Percentiles rank a stretch among this genome's conserved stretches.
These are phyloP conservation scores for Menidia beryllina DNA, from an alignment of 2,113 vertebrate genomes.

Conservation along the genomic window DNA sequence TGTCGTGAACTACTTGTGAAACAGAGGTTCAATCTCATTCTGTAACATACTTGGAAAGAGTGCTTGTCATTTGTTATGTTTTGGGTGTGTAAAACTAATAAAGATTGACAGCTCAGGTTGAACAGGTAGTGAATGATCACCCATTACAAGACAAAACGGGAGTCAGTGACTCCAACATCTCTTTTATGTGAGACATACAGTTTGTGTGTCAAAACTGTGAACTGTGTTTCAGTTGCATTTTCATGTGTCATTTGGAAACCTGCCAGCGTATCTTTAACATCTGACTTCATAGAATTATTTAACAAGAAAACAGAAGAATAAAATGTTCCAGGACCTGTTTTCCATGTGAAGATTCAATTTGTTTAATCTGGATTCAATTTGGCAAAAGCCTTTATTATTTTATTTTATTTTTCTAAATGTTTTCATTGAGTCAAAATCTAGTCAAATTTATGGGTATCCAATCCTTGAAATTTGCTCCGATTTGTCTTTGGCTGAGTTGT, in stretches of 20 bases:
- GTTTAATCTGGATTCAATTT: background rate
- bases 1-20: conserved; percentile 3
- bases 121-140: conserved; percentile 51
- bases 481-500: too few species aligned
- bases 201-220: background rate
- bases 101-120: conserved; percentile 37
- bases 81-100: background rate
- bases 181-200: conserved; percentile 1
- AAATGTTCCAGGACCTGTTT: too few species aligned
- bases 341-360: background rate
- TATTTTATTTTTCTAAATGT: background rate
- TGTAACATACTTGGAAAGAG: conserved; percentile 30
- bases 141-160: conserved; percentile 10
- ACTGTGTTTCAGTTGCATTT: background rate
- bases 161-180: conserved; percentile 8
- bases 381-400: background rate
- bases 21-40: conserved; percentile 1
- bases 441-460: too few species aligned
- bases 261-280: background rate
- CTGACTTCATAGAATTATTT: too few species aligned
- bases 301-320: too few species aligned
- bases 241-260: conserved; percentile 9
- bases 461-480: too few species aligned
- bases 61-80: background rate
- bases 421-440: too few species aligned